phyloP scores from a whole-genome alignment of 1,140 invertebrate genomes.

The Sycobia sp. region DNA sequence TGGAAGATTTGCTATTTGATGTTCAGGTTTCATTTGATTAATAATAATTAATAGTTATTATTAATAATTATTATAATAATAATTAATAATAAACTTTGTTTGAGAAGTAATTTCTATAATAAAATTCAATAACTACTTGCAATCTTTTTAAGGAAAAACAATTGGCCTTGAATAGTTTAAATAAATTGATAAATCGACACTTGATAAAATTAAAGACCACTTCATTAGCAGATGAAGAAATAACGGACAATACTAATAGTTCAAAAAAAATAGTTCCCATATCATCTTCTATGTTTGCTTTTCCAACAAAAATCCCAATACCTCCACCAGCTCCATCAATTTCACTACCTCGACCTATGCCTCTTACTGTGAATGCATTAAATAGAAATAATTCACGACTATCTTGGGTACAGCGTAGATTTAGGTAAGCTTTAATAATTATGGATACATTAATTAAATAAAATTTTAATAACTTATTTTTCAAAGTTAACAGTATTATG shows the following conservation, averaged over 20 bases:
- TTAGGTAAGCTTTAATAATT: slow-evolving; percentile 23
- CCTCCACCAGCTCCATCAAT: background rate
- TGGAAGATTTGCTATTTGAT: slow-evolving; percentile 45
- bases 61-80: slow-evolving; percentile 1
- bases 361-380: background rate
- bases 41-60: background rate
- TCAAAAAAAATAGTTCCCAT: background rate
- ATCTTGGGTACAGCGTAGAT: slow-evolving; percentile 34
- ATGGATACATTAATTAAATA: background rate
- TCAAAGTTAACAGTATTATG: background rate
- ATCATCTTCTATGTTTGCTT: background rate
- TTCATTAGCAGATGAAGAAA: background rate
- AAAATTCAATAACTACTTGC: background rate
- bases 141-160: slow-evolving; percentile 45
- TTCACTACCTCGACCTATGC: slow-evolving; percentile 10
- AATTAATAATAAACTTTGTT: background rate
- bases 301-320: slow-evolving; percentile 5
- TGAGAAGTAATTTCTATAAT: too few relatives aligned
- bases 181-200: slow-evolving; percentile 36
- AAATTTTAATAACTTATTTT: too few relatives aligned
- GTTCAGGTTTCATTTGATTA: slow-evolving; percentile 40
- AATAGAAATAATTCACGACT: slow-evolving; percentile 27
- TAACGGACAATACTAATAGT: background rate
- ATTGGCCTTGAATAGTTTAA: slow-evolving; percentile 44
- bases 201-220: slow-evolving; percentile 25